phyloP scores from a whole-genome alignment of 2,888 invertebrate genomes.

The Altica lythri region DNA sequence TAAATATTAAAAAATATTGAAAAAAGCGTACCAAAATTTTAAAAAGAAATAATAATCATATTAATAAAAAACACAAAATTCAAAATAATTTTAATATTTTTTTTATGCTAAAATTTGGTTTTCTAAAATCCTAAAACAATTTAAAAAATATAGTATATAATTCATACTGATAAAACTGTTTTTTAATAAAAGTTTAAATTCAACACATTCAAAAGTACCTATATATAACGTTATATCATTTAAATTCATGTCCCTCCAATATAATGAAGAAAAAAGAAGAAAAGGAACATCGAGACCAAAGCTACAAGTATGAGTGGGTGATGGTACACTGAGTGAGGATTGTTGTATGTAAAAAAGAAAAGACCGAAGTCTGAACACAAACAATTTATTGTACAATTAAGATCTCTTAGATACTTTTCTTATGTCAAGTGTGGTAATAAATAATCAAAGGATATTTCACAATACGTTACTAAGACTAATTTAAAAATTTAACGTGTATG shows the following conservation, averaged over 20 bases:
- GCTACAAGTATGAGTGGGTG: conserved; percentile 29
- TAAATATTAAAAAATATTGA: no score
- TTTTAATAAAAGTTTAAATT: not conserved
- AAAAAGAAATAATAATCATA: no score
- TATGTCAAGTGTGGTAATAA: conserved; percentile 6
- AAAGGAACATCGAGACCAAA: conserved; percentile 13
- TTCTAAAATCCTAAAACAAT: no score
- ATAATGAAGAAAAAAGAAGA: conserved; percentile 16
- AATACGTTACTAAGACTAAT: no score
- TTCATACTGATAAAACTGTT: not conserved
- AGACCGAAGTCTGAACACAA: conserved; percentile 13
- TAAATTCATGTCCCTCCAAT: conserved; percentile 12
- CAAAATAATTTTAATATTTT: not conserved
- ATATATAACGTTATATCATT: conserved; percentile 16
- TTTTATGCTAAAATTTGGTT: no score
- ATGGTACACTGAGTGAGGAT: conserved; percentile 20
- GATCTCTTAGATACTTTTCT: conserved; percentile 20
- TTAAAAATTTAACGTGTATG: no score
- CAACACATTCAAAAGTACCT: not conserved
- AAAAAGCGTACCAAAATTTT: no score
- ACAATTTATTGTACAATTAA: conserved; percentile 30
- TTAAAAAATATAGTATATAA: no score
- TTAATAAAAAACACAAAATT: no score
- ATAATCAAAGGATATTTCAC: not conserved
- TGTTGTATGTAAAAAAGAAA: conserved; percentile 18